Conservation (phyloP, 1,140 invertebrate genomes). For the Drosophila kepulauana region DNA sequence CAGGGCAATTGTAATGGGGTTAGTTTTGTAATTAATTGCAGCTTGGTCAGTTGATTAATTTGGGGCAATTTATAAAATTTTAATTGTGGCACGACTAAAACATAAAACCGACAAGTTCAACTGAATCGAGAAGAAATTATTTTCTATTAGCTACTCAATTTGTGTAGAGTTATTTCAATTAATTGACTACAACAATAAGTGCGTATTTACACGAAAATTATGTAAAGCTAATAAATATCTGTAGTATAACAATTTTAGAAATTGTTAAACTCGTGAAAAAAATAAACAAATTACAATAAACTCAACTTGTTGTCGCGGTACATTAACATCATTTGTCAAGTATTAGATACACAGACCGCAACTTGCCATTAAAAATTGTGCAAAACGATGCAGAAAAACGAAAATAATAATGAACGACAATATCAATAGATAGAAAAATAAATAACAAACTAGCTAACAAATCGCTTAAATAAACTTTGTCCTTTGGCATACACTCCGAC, state of each 20-base stretch:
- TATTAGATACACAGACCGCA: slow-evolving; percentile 5
- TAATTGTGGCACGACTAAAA: background rate
- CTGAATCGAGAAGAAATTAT: background rate
- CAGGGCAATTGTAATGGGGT: slow-evolving; percentile 24
- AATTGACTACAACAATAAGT: no score
- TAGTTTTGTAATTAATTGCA: slow-evolving; percentile 27
- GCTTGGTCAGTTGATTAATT: slow-evolving; percentile 22
- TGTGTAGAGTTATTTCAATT: background rate
- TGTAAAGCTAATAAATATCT: no score
- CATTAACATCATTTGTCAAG: slow-evolving; percentile 15
- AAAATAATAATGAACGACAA: slow-evolving; percentile 3
- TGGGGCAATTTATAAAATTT: background rate
- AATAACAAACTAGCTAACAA: slow-evolving; percentile 63
- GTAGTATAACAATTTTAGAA: background rate
- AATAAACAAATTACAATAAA: slow-evolving; percentile 1
- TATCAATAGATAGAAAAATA: slow-evolving; percentile 3
- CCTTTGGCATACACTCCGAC: slow-evolving; percentile 31
- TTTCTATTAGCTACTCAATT: background rate
- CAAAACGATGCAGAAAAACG: background rate
- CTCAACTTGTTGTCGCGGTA: background rate
- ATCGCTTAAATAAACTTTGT: slow-evolving; percentile 81
- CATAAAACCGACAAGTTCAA: background rate
- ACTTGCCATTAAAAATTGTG: background rate
- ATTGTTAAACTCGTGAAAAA: slow-evolving; percentile 13
- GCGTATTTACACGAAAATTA: no score